These are phyloP conservation scores for Ibidorhyncha struthersii DNA, from an alignment of 2,113 vertebrate genomes.

Conservation along the genomic window DNA sequence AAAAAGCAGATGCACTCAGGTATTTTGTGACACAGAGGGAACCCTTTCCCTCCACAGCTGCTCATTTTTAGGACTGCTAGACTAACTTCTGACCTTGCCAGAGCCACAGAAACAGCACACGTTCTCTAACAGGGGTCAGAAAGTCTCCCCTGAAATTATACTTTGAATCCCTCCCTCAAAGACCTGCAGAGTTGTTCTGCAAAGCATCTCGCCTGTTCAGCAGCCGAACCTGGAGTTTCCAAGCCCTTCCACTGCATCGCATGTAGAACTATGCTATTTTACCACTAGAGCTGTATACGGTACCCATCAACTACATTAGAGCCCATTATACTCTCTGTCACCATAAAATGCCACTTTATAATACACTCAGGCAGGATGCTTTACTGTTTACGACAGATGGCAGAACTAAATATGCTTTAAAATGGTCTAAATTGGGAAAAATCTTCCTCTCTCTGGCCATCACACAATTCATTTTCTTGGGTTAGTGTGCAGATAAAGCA, in stretches of 20 bases:
- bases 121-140: neutral
- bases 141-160: neutral
- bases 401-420: neutral
- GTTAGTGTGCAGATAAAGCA: neutral
- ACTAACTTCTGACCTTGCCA: neutral
- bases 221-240: neutral
- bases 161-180: neutral
- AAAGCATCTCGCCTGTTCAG: neutral
- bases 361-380: neutral
- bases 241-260: fast-evolving
- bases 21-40: neutral
- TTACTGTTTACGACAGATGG: neutral
- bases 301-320: neutral
- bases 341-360: neutral
- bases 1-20: too few species aligned
- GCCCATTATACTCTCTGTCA: neutral
- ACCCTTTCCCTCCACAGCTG: too few species aligned
- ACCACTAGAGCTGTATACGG: neutral
- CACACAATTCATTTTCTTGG: neutral
- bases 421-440: neutral
- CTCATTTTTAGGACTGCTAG: neutral
- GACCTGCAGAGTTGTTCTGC: neutral
- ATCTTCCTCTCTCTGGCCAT: neutral
- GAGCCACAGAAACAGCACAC: neutral
- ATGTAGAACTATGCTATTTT: fast-evolving